phyloP scores from a whole-genome alignment of 2,797 vertebrate genomes.

The Oceanodroma leucorhoa region DNA sequence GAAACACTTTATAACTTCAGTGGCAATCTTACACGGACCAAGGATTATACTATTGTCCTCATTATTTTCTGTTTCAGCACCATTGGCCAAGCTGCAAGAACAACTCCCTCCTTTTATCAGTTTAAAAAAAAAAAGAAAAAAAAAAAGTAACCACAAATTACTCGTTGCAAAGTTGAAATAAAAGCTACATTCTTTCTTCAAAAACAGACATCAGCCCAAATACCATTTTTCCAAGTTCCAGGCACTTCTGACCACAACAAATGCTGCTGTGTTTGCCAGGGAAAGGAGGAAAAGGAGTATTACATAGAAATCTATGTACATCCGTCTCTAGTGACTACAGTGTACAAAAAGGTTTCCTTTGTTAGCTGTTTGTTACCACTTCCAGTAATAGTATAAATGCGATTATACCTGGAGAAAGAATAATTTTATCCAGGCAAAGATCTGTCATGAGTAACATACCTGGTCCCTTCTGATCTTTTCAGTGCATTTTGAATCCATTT shows the following conservation, averaged over 20 bases:
- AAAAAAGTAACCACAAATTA: not conserved
- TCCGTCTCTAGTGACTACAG: not conserved
- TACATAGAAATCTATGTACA: not conserved
- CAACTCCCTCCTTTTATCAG: not conserved
- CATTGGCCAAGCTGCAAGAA: not conserved
- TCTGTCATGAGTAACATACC: not conserved
- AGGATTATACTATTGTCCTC: not conserved
- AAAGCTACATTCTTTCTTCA: not conserved
- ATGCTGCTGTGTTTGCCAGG: not conserved
- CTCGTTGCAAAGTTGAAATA: not conserved
- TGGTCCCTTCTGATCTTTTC: not conserved
- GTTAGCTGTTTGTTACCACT: not conserved
- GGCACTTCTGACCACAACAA: not conserved
- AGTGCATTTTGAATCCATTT: not conserved
- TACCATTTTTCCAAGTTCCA: not conserved
- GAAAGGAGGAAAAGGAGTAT: not conserved
- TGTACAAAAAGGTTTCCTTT: not conserved
- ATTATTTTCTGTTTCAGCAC: not conserved
- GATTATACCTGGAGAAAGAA: not conserved
- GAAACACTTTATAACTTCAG: not conserved
- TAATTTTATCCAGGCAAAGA: not conserved
- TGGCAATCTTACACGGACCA: not conserved
- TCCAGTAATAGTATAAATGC: not conserved
- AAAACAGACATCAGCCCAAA: not conserved
- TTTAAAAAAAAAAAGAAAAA: not conserved